These are phyloP conservation scores for Panthera uncia DNA, from an alignment of 2,113 vertebrate species.

Conservation along the genomic window DNA sequence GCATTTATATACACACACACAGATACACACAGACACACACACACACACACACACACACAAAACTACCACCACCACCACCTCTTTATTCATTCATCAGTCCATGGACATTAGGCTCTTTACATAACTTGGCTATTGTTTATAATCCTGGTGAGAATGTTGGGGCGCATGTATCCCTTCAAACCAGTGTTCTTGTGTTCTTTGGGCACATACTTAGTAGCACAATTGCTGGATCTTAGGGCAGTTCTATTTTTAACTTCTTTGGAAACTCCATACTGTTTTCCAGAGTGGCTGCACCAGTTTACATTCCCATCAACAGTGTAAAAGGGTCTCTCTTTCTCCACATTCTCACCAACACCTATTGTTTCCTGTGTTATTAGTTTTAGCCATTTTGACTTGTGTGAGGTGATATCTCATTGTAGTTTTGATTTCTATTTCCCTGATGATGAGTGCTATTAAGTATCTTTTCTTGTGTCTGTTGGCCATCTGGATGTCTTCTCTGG, in stretches of 20 bases:
- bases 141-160: not conserved
- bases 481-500: not conserved
- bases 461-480: not conserved
- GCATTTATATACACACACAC: too few relatives aligned
- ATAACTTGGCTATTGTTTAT: not conserved
- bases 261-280: not conserved
- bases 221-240: not conserved
- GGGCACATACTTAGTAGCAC: not conserved
- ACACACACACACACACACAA: not conserved
- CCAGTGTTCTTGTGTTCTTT: not conserved
- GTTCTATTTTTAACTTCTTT: not conserved
- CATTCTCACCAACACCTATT: not conserved
- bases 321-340: not conserved
- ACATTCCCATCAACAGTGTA: not conserved
- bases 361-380: not conserved
- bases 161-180: not conserved
- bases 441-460: not conserved
- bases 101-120: not conserved
- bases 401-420: not conserved
- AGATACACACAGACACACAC: too few relatives aligned
- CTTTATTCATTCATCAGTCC: not conserved
- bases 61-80: not conserved
- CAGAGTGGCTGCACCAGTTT: not conserved
- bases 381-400: not conserved
- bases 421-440: not conserved